These are phyloP conservation scores for Heliothis virescens DNA, from an alignment of 1,140 invertebrate genomes.

Conservation along the genomic window DNA sequence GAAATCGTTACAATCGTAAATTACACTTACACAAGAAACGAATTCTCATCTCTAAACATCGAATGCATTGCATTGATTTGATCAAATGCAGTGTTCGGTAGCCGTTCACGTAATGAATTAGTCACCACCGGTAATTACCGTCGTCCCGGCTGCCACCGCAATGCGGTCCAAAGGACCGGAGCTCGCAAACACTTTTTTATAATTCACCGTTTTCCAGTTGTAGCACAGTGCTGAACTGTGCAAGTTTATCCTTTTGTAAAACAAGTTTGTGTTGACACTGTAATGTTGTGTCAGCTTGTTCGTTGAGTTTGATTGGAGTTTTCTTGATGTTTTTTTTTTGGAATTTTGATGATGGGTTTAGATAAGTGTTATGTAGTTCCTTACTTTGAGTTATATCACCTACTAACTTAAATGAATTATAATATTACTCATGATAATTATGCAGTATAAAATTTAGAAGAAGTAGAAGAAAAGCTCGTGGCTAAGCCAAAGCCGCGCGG, in stretches of 20 bases:
- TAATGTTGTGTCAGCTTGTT: background rate
- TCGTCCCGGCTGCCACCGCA: background rate
- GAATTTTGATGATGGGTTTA: no score
- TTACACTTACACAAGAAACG: no score
- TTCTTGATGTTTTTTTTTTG: background rate
- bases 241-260: background rate
- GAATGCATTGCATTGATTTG: slow-evolving; percentile 14
- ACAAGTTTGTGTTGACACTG: background rate
- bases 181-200: slow-evolving; percentile 41
- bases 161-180: background rate
- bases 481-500: no score
- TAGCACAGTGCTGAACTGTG: background rate
- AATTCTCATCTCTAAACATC: background rate
- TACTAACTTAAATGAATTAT: no score
- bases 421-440: no score
- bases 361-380: no score
- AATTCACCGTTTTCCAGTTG: slow-evolving; percentile 35
- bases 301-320: background rate
- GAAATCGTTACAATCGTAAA: no score
- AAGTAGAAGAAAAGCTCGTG: no score
- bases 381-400: no score
- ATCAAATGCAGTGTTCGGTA: slow-evolving; percentile 32
- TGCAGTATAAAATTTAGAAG: no score
- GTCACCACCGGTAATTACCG: slow-evolving; percentile 50
- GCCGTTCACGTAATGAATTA: slow-evolving; percentile 53